phyloP scores from a whole-genome alignment of 2,113 vertebrate genomes.

The Globicephala melas region DNA sequence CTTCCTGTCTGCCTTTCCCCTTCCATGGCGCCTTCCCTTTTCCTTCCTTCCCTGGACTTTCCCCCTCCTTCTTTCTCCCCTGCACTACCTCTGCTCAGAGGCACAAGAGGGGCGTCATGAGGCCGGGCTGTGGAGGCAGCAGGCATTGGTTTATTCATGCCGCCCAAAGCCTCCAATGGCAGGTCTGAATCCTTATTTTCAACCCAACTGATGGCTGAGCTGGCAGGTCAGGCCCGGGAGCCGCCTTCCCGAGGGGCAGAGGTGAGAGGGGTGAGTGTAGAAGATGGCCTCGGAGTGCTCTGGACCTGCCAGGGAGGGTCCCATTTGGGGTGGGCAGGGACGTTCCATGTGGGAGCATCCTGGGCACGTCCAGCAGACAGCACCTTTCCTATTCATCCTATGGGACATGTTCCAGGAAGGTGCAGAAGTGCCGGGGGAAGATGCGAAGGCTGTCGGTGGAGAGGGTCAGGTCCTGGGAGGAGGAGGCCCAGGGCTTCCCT shows the following conservation, averaged over 20 bases:
- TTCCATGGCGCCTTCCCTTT: neutral
- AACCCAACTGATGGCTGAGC: neutral
- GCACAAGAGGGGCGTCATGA: neutral
- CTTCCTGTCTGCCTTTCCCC: neutral
- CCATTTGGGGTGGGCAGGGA: neutral
- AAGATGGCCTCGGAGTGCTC: neutral
- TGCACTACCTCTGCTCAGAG: neutral
- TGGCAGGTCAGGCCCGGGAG: neutral
- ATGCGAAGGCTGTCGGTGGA: neutral
- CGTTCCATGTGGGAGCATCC: rapidly evolving
- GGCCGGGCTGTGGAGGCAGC: neutral
- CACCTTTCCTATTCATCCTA: neutral
- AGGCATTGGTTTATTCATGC: neutral
- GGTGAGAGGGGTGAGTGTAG: neutral
- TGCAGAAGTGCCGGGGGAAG: constrained; percentile 24
- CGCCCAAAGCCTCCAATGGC: neutral
- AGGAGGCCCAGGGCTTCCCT: neutral
- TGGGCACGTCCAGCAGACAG: neutral
- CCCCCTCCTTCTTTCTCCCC: neutral
- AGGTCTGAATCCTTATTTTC: neutral
- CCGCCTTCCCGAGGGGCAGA: neutral
- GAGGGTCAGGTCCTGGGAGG: neutral
- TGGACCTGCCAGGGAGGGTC: neutral
- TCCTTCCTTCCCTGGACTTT: neutral
- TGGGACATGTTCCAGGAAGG: neutral